Evolutionary conservation across 1,140 invertebrate genomes (phyloP).

Genomic region (Choristoneura fumiferana): DNA sequence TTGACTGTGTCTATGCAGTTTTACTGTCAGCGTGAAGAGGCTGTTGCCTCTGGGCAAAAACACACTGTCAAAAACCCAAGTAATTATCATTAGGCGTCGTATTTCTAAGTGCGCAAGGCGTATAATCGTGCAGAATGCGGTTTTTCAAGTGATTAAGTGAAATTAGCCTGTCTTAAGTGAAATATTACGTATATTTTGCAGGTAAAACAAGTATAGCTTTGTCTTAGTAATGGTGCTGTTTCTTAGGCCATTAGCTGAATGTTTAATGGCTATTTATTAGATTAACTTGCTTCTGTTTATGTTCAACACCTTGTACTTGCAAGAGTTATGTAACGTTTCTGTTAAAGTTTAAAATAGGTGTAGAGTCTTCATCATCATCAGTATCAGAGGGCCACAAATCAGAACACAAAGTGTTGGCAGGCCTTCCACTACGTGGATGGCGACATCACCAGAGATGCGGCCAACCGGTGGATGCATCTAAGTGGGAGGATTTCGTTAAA

Average conservation of each 20-base stretch:
- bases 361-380: no score
- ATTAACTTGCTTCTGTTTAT: constrained; percentile 10
- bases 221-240: constrained; percentile 15
- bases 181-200: constrained; percentile 19
- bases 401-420: no score
- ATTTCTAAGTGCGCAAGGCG: neutral
- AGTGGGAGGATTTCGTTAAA: no score
- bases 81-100: constrained; percentile 1
- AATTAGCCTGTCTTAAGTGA: constrained; percentile 5
- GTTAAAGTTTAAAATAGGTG: no score
- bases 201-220: constrained; percentile 18
- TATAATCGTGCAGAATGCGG: constrained; percentile 3
- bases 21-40: neutral
- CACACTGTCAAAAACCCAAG: constrained; percentile 11
- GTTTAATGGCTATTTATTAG: constrained; percentile 14
- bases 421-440: no score
- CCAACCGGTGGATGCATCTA: no score
- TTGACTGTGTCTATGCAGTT: no score
- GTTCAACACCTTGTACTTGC: no score
- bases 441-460: no score
- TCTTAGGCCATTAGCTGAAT: constrained; percentile 17
- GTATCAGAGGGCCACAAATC: no score
- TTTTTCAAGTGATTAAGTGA: constrained; percentile 18
- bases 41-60: neutral
- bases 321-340: no score